phyloP scores from a whole-genome alignment of 2,888 invertebrate species.

The Pseudococcus longispinus region DNA sequence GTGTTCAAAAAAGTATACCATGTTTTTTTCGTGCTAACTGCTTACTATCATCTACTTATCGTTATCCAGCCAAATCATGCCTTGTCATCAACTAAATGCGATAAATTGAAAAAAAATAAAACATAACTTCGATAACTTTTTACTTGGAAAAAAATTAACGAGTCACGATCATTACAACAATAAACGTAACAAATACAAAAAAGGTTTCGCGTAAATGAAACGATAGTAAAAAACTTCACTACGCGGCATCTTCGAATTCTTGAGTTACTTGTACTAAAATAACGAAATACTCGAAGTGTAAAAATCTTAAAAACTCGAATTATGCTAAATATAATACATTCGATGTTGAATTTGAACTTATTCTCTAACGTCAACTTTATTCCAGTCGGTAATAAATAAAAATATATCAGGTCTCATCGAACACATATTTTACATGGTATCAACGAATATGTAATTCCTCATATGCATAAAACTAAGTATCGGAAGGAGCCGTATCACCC shows the following conservation, averaged over 20 bases:
- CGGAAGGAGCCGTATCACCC: neutral
- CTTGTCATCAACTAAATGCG: neutral
- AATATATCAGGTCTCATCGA: neutral
- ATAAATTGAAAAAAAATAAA: neutral
- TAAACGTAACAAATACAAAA: conserved; percentile 41
- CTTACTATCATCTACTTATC: too few species aligned
- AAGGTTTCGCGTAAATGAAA: neutral
- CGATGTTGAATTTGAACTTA: neutral
- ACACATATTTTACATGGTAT: conserved; percentile 5
- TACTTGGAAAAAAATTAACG: conserved; percentile 4
- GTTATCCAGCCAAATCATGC: too few species aligned
- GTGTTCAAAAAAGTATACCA: too few species aligned
- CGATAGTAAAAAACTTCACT: neutral
- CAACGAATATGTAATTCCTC: neutral
- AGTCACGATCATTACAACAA: neutral
- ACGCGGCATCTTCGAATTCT: neutral
- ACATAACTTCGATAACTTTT: neutral
- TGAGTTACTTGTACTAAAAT: neutral
- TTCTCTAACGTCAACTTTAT: neutral
- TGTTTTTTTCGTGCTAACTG: too few species aligned
- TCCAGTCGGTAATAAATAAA: neutral
- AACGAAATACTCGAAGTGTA: neutral
- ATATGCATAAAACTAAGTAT: neutral
- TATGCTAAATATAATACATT: neutral
- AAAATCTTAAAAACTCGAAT: neutral